A percentile compares a stretch with the other conserved stretches of the same genome.
Conservation (phyloP, 2,113 vertebrate species). For the Plecturocebus donacophilus region DNA sequence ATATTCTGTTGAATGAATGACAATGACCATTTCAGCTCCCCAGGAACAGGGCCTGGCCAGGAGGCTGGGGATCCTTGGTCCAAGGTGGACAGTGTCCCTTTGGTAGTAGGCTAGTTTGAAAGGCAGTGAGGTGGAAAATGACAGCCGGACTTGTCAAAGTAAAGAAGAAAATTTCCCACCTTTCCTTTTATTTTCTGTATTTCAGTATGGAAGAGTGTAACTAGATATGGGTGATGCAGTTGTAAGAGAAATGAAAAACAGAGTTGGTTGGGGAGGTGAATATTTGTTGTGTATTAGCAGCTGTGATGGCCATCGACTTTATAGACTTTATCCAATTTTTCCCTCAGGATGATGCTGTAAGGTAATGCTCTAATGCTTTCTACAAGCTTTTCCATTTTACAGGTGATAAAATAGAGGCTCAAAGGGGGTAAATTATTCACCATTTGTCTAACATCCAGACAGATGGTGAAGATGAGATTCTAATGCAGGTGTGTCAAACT, state of each 20-base stretch:
- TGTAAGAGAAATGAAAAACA: background rate
- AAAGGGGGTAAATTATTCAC: background rate
- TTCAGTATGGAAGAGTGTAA: background rate
- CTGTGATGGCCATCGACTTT: background rate
- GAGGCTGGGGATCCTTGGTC: background rate
- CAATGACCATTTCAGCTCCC: background rate
- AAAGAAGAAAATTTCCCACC: background rate
- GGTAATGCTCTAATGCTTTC: background rate
- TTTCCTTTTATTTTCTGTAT: background rate
- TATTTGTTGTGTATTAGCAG: fast-evolving
- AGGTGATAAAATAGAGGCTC: background rate
- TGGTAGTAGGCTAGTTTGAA: background rate
- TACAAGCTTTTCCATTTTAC: background rate
- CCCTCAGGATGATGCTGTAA: background rate
- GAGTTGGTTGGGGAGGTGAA: fast-evolving
- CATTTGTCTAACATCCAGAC: too few species aligned
- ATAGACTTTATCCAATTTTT: background rate
- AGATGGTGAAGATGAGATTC: background rate
- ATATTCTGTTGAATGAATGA: background rate
- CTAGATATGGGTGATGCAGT: fast-evolving
- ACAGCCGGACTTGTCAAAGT: background rate
- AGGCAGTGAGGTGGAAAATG: background rate
- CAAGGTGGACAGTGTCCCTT: background rate
- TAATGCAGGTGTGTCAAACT: background rate
- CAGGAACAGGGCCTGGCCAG: background rate